phyloP scores from a whole-genome alignment of 2,113 vertebrate genomes.

The Tonatia bakeri region DNA sequence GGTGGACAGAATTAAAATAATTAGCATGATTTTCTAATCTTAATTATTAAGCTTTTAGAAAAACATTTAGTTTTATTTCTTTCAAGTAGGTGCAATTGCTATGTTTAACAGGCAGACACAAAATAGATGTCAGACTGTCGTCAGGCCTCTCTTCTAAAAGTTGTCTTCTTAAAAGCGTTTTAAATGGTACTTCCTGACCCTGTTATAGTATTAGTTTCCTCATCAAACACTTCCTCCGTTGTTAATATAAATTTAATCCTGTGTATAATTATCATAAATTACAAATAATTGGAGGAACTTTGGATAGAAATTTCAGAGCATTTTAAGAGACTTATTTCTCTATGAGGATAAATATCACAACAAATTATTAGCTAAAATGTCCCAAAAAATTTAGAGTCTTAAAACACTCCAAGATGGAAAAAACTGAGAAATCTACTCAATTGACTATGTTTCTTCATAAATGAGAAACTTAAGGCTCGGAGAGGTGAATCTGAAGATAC shows the following conservation, averaged over 20 bases:
- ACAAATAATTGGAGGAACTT: background rate
- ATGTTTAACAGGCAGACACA: conserved; percentile 12
- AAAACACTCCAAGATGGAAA: background rate
- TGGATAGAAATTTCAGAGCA: background rate
- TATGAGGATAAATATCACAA: background rate
- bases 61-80: conserved; percentile 54
- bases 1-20: background rate
- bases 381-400: background rate
- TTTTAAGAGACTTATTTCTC: background rate
- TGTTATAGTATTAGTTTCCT: conserved; percentile 7
- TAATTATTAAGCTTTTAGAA: conserved; percentile 53
- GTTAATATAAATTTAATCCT: conserved; percentile 2
- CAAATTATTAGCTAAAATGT: conserved; percentile 5
- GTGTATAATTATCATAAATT: background rate
- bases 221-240: conserved; percentile 4
- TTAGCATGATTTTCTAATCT: background rate
- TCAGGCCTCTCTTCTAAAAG: background rate
- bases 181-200: background rate
- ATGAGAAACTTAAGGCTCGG: background rate
- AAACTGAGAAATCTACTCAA: background rate
- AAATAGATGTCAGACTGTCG: conserved; percentile 27
- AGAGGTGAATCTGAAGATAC: background rate
- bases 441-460: background rate
- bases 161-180: conserved; percentile 27
- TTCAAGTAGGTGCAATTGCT: conserved; percentile 27